These are phyloP conservation scores for Mus minutoides DNA, from an alignment of 2,797 vertebrate genomes.

Conservation along the genomic window DNA sequence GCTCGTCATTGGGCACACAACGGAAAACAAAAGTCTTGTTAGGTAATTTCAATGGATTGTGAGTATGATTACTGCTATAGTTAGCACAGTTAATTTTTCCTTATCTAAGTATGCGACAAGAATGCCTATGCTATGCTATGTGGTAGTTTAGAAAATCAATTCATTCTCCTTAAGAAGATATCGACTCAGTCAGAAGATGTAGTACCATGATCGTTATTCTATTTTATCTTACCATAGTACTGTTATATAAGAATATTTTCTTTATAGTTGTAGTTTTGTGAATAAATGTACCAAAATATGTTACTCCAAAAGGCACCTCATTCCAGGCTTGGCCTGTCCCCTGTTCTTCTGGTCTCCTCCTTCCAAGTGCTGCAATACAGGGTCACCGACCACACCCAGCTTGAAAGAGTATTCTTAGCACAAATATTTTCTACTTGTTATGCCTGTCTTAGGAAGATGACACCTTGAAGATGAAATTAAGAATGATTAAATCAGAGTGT, in stretches of 20 bases:
- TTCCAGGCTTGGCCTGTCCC: background rate
- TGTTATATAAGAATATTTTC: constrained; percentile 35
- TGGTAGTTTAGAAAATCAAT: constrained; percentile 54
- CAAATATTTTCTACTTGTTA: constrained; percentile 7
- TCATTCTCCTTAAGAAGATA: constrained; percentile 49
- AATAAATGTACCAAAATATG: constrained; percentile 39
- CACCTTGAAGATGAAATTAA: constrained; percentile 55
- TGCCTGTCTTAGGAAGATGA: constrained; percentile 40
- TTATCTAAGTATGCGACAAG: constrained; percentile 11
- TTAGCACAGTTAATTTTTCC: background rate
- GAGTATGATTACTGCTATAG: background rate
- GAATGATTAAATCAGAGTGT: constrained; percentile 17
- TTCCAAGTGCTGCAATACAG: background rate
- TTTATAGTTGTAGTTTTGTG: constrained; percentile 28
- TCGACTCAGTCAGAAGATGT: background rate
- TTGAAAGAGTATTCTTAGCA: constrained; percentile 29
- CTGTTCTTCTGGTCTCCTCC: background rate
- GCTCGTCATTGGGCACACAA: background rate
- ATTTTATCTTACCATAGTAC: constrained; percentile 5
- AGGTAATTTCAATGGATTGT: background rate
- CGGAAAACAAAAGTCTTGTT: background rate
- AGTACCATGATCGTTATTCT: constrained; percentile 2
- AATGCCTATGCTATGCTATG: background rate
- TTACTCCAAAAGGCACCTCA: constrained; percentile 12
- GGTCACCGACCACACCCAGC: background rate